Evolutionary conservation across 2,797 vertebrate species (phyloP).

Genomic region (Epinephelus awoara): DNA sequence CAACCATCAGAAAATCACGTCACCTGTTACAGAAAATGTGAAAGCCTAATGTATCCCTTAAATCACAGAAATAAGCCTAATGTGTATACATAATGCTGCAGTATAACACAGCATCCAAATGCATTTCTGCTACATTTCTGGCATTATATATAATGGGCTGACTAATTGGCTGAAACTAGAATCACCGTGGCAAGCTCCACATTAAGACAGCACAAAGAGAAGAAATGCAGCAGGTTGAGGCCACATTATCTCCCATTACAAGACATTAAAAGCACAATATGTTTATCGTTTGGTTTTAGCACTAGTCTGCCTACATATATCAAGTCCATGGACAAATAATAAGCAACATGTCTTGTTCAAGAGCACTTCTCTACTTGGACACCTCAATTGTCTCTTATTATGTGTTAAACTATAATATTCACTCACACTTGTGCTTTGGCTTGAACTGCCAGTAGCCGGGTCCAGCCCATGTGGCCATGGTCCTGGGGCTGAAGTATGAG

Average conservation of each 20-base stretch:
- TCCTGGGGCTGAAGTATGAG: conserved; percentile 97
- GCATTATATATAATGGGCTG: not conserved
- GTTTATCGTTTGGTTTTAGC: not conserved
- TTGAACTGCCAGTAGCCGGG: conserved; percentile 97
- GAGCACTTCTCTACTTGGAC: not conserved
- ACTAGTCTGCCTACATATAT: not conserved
- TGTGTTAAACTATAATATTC: not conserved
- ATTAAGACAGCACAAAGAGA: not conserved
- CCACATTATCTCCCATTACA: not conserved
- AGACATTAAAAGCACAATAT: not conserved
- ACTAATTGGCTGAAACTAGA: not conserved
- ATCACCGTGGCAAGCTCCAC: not conserved
- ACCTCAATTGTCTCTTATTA: not conserved
- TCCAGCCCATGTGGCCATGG: conserved; percentile 95
- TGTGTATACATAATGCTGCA: not conserved
- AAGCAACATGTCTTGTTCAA: not conserved
- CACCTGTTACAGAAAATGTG: not conserved
- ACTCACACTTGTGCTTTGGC: conserved; percentile 90
- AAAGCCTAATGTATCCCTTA: not conserved
- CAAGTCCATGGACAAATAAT: not conserved
- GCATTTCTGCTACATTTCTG: not conserved
- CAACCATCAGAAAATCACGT: not conserved
- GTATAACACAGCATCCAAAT: not conserved
- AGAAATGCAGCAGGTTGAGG: not conserved
- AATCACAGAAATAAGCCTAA: not conserved